Conservation (phyloP, 64 coral and sea anemone species). For the Astreopora myriophthalma region DNA sequence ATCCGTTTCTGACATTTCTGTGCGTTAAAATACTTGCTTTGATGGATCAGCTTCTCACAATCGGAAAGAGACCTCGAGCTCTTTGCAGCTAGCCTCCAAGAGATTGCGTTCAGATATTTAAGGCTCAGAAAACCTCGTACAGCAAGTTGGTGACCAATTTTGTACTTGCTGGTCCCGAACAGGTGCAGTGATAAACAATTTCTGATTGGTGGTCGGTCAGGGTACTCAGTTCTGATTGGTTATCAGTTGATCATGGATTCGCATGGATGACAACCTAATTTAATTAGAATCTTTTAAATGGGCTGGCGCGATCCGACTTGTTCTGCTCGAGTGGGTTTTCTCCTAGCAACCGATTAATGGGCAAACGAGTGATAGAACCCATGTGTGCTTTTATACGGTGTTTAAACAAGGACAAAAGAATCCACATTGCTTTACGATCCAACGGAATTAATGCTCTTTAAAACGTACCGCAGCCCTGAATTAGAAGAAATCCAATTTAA, state of each 20-base stretch:
- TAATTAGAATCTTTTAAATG: constrained; percentile 39
- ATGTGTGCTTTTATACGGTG: constrained; percentile 44
- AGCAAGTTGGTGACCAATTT: constrained; percentile 6
- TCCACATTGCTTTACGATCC: not conserved
- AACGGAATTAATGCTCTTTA: not conserved
- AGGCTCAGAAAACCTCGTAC: not conserved
- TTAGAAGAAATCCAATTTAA: constrained; percentile 34
- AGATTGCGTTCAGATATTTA: not conserved
- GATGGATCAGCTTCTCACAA: not conserved
- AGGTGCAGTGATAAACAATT: not conserved
- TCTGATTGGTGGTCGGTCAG: constrained; percentile 29
- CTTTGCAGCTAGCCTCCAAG: not conserved
- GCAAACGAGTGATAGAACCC: not conserved
- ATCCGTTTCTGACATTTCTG: constrained; percentile 11
- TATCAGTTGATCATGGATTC: not conserved
- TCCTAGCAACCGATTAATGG: constrained; percentile 16
- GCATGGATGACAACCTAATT: constrained; percentile 16
- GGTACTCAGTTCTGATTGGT: not conserved
- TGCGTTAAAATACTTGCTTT: not conserved
- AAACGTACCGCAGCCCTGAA: not conserved
- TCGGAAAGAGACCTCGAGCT: not conserved
- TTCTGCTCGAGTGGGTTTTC: constrained; percentile 1
- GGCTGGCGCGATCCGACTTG: not conserved
- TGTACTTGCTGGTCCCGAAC: constrained; percentile 31
- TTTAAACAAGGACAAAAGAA: constrained; percentile 33